Percentiles rank a stretch among this genome's conserved stretches.
Conservation (phyloP, 2,113 vertebrate species). For the Speoplatyrhinus poulsoni region DNA sequence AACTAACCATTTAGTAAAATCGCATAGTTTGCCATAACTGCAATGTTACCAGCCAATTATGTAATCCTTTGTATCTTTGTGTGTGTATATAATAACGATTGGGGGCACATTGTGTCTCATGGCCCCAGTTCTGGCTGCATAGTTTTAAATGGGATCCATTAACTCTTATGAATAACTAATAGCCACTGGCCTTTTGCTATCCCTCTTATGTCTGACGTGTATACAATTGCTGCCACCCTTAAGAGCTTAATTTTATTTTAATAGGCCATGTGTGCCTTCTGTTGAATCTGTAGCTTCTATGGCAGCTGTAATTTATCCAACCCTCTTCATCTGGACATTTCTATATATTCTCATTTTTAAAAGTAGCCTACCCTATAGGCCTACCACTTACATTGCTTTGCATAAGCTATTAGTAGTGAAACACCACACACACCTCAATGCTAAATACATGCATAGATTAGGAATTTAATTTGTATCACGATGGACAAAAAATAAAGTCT, state of each 20-base stretch:
- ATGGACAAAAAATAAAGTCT: not conserved
- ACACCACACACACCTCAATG: too few relatives aligned
- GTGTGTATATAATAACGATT: slow-evolving; percentile 38
- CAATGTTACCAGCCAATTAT: too few relatives aligned
- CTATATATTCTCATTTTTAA: not conserved
- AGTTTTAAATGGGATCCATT: slow-evolving; percentile 67
- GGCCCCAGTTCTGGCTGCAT: slow-evolving; percentile 44
- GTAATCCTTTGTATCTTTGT: not conserved
- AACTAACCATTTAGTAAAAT: too few relatives aligned
- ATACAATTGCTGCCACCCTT: slow-evolving; percentile 28
- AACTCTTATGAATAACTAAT: slow-evolving; percentile 68
- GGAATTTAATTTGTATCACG: too few relatives aligned
- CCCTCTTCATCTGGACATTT: not conserved
- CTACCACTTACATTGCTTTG: not conserved
- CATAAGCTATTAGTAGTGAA: too few relatives aligned
- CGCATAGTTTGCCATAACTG: too few relatives aligned
- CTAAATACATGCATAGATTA: too few relatives aligned
- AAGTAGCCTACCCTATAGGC: too few relatives aligned
- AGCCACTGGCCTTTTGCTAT: slow-evolving; percentile 49
- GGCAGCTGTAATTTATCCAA: not conserved
- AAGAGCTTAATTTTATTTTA: not conserved
- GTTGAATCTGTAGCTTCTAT: not conserved
- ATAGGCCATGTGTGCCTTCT: not conserved
- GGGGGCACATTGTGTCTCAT: slow-evolving; percentile 46
- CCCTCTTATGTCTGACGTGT: slow-evolving; percentile 8